These are phyloP conservation scores for Watsonalla cultraria DNA, from an alignment of 2,888 invertebrate genomes.

Conservation along the genomic window DNA sequence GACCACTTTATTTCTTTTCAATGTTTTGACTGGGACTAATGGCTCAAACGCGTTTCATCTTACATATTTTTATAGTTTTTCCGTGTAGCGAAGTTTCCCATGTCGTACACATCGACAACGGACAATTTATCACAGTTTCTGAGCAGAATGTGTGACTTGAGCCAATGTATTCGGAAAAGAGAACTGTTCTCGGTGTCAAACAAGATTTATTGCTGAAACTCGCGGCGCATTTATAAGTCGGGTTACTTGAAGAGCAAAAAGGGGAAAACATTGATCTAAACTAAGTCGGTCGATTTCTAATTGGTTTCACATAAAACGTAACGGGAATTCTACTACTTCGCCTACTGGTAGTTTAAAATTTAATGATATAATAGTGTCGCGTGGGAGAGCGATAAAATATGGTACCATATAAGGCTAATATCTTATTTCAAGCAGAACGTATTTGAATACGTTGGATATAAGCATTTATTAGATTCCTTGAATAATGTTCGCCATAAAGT, in stretches of 20 bases:
- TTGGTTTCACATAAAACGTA: neutral
- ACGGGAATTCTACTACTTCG: too few species aligned
- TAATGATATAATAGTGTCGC: neutral
- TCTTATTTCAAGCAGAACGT: too few species aligned
- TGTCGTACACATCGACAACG: slow-evolving; percentile 20
- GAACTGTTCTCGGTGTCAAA: slow-evolving; percentile 37
- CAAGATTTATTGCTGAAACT: slow-evolving; percentile 42
- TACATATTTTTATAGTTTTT: slow-evolving; percentile 47
- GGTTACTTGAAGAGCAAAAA: slow-evolving; percentile 4
- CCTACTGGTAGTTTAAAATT: too few species aligned
- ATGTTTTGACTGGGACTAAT: too few species aligned
- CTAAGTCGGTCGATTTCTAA: neutral
- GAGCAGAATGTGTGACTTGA: slow-evolving; percentile 28
- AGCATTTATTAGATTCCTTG: neutral
- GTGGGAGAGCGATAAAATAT: neutral
- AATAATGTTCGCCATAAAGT: neutral
- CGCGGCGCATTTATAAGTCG: slow-evolving; percentile 18
- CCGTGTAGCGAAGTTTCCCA: slow-evolving; percentile 17
- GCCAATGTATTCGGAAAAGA: slow-evolving; percentile 31
- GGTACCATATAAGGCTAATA: too few species aligned
- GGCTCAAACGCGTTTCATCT: slow-evolving; percentile 16
- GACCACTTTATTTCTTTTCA: too few species aligned
- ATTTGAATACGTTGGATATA: neutral
- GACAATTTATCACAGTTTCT: slow-evolving; percentile 40
- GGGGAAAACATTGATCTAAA: slow-evolving; percentile 10